Conservation (phyloP, 2,888 invertebrate genomes). For the Caenorhabditis uteleia region DNA sequence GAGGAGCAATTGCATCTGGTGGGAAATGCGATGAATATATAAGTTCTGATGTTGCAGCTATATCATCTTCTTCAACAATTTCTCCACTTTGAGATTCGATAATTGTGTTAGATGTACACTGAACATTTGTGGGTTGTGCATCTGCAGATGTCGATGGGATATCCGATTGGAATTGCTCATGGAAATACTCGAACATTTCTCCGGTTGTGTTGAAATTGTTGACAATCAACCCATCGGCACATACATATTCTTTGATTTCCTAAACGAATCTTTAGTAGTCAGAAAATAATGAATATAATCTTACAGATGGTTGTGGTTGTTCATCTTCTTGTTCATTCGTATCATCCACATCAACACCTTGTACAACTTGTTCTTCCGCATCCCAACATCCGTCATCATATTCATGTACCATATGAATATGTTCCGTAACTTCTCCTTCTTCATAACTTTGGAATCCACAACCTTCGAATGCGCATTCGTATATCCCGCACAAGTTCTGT, state of each 20-base stretch:
- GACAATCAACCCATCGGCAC: background rate
- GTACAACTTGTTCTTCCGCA: background rate
- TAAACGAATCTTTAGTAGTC: background rate
- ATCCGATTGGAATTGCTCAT: background rate
- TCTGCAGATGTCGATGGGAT: no score
- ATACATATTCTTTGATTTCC: background rate
- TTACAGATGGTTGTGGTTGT: no score
- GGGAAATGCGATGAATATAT: no score
- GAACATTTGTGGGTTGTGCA: no score
- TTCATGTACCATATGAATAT: constrained; percentile 24
- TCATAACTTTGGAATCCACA: constrained; percentile 34
- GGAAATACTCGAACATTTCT: constrained; percentile 1
- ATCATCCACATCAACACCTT: background rate
- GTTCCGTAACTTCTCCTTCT: constrained; percentile 31
- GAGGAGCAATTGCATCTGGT: background rate
- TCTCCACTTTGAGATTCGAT: no score
- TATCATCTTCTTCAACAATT: background rate
- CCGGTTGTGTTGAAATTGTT: background rate
- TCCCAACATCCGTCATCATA: constrained; percentile 11
- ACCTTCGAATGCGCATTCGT: constrained; percentile 19
- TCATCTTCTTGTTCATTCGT: background rate
- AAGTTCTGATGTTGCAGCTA: background rate
- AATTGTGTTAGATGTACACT: no score
- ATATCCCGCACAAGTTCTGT: background rate
- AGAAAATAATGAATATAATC: background rate